A percentile compares a stretch with the other conserved stretches of the same genome.
Evolutionary conservation across 2,113 vertebrate species (phyloP).

Genomic region (Burhinus bistriatus): DNA sequence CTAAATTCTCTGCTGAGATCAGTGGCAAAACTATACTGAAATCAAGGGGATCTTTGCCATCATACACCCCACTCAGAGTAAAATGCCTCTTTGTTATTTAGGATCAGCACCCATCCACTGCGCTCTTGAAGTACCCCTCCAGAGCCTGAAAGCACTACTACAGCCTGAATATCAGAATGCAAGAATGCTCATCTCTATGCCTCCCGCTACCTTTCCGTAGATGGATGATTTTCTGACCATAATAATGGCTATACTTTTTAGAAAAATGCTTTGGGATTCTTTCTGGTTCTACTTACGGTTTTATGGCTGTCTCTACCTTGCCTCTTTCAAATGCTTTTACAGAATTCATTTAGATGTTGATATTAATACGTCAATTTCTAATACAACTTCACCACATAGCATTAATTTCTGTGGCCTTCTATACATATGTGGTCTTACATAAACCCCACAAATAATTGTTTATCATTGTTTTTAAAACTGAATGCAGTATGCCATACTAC

Average conservation of each 20-base stretch:
- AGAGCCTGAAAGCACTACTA: background rate
- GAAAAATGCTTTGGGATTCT: background rate
- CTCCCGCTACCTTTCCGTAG: background rate
- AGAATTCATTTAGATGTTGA: background rate
- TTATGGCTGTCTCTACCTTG: background rate
- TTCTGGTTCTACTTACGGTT: background rate
- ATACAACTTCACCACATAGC: background rate
- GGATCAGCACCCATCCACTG: background rate
- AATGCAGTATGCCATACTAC: background rate
- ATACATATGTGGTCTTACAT: background rate
- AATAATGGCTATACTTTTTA: background rate
- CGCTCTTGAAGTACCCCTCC: background rate
- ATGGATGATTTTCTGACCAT: background rate
- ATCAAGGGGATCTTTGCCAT: background rate
- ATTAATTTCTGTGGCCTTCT: background rate
- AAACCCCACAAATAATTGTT: background rate
- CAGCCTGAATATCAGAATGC: background rate
- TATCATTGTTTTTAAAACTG: background rate
- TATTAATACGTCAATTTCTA: background rate
- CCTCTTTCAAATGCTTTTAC: background rate
- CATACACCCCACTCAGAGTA: accelerated
- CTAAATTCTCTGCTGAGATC: background rate
- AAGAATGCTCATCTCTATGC: background rate
- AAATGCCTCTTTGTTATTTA: background rate
- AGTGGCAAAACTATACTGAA: background rate